phyloP scores from a whole-genome alignment of 37 sponge, comb jelly and placozoan species.

The Sycon ciliatum region DNA sequence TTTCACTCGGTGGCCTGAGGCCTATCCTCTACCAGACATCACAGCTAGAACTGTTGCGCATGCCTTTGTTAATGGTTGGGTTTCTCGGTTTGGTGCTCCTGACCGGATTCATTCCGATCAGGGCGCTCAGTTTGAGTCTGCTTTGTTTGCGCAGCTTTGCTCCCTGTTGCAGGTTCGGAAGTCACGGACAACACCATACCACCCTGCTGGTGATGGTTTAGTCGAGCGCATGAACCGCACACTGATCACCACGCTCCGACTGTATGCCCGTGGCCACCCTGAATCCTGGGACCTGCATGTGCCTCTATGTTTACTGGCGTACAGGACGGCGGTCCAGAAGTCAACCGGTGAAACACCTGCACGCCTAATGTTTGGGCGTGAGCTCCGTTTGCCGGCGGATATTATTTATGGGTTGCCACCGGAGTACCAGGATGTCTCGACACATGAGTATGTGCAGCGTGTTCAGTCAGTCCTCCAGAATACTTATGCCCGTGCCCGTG shows the following conservation, averaged over 20 bases:
- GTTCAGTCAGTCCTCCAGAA: neutral
- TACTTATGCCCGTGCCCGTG: neutral
- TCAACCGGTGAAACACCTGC: neutral
- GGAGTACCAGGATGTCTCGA: neutral
- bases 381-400: slow-evolving; percentile 14
- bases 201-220: slow-evolving; percentile 23
- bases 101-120: slow-evolving; percentile 19
- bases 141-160: neutral
- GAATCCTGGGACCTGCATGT: neutral
- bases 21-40: slow-evolving; percentile 43
- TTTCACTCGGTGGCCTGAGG: slow-evolving; percentile 64
- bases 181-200: slow-evolving; percentile 19
- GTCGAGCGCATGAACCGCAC: slow-evolving; percentile 23
- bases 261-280: neutral
- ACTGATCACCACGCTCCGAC: slow-evolving; percentile 1
- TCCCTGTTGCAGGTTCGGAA: neutral
- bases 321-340: neutral
- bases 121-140: slow-evolving; percentile 17
- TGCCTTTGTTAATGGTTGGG: slow-evolving; percentile 5
- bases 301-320: neutral
- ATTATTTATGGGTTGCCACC: slow-evolving; percentile 16
- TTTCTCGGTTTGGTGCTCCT: slow-evolving; percentile 17
- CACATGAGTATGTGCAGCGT: neutral
- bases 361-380: slow-evolving; percentile 15
- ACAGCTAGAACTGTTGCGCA: slow-evolving; percentile 43